These are phyloP conservation scores for Acropternis orthonyx DNA, from an alignment of 2,797 vertebrate genomes.

Conservation along the genomic window DNA sequence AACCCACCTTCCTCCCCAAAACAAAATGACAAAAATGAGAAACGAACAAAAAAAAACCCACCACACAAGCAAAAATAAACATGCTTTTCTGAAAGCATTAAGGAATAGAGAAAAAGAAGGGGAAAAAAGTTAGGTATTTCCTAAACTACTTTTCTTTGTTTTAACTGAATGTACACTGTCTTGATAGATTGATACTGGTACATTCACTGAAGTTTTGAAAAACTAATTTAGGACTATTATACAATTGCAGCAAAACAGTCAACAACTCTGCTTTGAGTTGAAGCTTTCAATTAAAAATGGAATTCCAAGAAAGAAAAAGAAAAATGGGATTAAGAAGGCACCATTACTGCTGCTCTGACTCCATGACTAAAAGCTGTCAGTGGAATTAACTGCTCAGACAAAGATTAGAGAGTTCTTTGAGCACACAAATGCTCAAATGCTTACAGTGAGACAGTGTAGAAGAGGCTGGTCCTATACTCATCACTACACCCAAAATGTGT, in stretches of 20 bases:
- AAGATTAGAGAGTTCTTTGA: neutral
- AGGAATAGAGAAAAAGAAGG: neutral
- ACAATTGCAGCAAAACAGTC: neutral
- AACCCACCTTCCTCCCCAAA: neutral
- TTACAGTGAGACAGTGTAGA: neutral
- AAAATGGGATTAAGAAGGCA: neutral
- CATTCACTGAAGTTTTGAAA: neutral
- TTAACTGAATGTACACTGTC: neutral
- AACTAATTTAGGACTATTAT: neutral
- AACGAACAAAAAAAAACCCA: too few relatives aligned
- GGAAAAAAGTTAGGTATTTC: accelerated
- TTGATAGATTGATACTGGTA: neutral
- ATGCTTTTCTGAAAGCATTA: neutral
- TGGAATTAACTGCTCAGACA: neutral
- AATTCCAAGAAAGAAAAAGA: neutral
- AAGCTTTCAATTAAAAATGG: neutral
- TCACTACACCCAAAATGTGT: neutral
- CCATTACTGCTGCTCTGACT: neutral
- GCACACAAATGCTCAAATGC: neutral
- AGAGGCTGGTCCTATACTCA: neutral
- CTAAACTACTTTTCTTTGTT: neutral
- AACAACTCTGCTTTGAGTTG: neutral
- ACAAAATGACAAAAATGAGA: neutral
- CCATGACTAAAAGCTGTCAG: neutral
- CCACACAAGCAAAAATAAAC: neutral